A percentile compares a stretch with the other conserved stretches of the same genome.
phyloP scores from a whole-genome alignment of 2,797 vertebrate species.

The Sarcophilus harrisii region DNA sequence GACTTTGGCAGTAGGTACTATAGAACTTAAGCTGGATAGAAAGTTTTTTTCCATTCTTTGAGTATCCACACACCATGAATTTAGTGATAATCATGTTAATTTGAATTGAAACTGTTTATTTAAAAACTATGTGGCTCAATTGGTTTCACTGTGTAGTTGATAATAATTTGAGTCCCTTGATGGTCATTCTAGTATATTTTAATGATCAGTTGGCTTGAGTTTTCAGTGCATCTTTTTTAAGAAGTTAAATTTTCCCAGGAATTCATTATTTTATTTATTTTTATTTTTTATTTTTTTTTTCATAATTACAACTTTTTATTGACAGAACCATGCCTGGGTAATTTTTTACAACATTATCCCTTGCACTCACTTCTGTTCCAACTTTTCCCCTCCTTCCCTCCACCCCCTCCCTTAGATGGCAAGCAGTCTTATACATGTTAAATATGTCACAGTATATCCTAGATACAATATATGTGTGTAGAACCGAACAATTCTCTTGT shows the following conservation, averaged over 20 bases:
- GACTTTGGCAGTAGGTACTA: constrained; percentile 15
- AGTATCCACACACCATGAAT: neutral
- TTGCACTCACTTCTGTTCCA: too few relatives aligned
- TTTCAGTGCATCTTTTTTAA: constrained; percentile 57
- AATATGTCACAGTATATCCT: too few relatives aligned
- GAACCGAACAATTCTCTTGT: too few relatives aligned
- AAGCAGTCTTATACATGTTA: too few relatives aligned
- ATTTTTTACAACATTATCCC: too few relatives aligned
- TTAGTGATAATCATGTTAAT: neutral
- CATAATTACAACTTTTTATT: too few relatives aligned
- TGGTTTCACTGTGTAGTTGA: constrained; percentile 53
- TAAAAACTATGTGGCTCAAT: constrained; percentile 47
- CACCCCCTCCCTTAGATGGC: too few relatives aligned
- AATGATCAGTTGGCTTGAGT: constrained; percentile 63
- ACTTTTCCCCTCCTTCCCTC: too few relatives aligned
- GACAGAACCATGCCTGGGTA: too few relatives aligned
- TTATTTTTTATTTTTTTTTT: too few relatives aligned
- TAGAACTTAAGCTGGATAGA: neutral
- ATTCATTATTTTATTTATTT: too few relatives aligned
- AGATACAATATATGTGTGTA: too few relatives aligned
- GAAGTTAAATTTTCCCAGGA: constrained; percentile 62
- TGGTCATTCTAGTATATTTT: constrained; percentile 68
- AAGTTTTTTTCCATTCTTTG: constrained; percentile 24
- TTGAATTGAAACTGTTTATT: constrained; percentile 67
- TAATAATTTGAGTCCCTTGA: constrained; percentile 63